Conservation (phyloP, 2,113 vertebrate species). For the Sander lucioperca region DNA sequence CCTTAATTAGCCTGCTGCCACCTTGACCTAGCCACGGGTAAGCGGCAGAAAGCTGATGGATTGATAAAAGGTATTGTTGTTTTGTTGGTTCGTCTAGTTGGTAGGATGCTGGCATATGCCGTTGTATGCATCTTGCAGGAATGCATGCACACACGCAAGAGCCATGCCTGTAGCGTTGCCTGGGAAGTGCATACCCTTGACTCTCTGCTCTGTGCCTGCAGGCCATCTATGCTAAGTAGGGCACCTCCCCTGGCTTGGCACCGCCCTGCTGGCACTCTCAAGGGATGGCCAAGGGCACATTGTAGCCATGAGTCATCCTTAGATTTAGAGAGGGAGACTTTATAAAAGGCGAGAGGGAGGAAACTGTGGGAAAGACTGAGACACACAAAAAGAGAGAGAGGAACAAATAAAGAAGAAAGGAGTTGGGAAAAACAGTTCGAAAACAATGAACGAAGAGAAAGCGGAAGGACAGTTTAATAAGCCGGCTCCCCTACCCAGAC, state of each 20-base stretch:
- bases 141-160: background rate
- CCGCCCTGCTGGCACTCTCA: slow-evolving; percentile 30
- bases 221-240: slow-evolving; percentile 49
- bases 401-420: slow-evolving; percentile 12
- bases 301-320: slow-evolving; percentile 45
- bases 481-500: slow-evolving; percentile 23
- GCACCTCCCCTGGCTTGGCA: slow-evolving; percentile 18
- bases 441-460: slow-evolving; percentile 4
- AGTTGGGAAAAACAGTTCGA: background rate
- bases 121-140: background rate
- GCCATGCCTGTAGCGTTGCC: slow-evolving; percentile 15
- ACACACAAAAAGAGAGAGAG: background rate
- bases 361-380: slow-evolving; percentile 5
- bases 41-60: background rate
- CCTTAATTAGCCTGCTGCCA: background rate
- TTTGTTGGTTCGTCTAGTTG: background rate
- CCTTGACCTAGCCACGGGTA: background rate
- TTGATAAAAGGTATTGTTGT: background rate
- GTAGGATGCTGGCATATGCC: background rate
- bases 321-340: slow-evolving; percentile 24
- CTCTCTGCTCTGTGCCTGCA: slow-evolving; percentile 33
- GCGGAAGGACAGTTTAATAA: slow-evolving; percentile 46
- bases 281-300: slow-evolving; percentile 35
- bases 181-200: slow-evolving; percentile 36
- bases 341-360: slow-evolving; percentile 3